These are phyloP conservation scores for Heteropelma amictum DNA, from an alignment of 2,888 invertebrate species.

Conservation along the genomic window DNA sequence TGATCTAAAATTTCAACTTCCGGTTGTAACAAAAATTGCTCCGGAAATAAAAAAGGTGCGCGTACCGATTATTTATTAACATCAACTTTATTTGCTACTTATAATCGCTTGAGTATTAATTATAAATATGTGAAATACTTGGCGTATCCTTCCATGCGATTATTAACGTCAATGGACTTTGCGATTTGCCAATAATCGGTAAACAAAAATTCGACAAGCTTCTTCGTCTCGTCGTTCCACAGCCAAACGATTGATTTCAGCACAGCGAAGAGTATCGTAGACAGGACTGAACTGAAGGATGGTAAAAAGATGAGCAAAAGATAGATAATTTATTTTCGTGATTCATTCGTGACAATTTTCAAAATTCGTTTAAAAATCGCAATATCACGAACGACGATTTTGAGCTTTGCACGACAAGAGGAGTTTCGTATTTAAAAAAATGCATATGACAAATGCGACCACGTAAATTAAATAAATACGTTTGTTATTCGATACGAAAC, in stretches of 20 bases:
- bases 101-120: background rate
- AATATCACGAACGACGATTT: too few relatives aligned
- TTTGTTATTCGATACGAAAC: background rate
- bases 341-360: too few relatives aligned
- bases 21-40: background rate
- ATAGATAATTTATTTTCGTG: too few relatives aligned
- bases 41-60: background rate
- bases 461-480: background rate
- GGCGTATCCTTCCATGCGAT: conserved; percentile 51
- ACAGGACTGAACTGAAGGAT: conserved; percentile 63
- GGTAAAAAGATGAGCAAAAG: background rate
- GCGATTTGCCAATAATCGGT: conserved; percentile 65
- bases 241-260: conserved; percentile 67
- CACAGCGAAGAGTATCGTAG: conserved; percentile 64
- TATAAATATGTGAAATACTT: conserved; percentile 33
- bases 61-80: background rate
- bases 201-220: conserved; percentile 63
- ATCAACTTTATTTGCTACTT: background rate
- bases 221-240: conserved; percentile 53
- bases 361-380: too few relatives aligned
- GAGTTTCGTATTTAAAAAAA: background rate
- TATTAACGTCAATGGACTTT: conserved; percentile 28
- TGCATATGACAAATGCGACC: background rate
- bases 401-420: background rate
- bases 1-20: conserved; percentile 55